Conservation (phyloP, 2,113 vertebrate species). For the Triplophysa dalaica region DNA sequence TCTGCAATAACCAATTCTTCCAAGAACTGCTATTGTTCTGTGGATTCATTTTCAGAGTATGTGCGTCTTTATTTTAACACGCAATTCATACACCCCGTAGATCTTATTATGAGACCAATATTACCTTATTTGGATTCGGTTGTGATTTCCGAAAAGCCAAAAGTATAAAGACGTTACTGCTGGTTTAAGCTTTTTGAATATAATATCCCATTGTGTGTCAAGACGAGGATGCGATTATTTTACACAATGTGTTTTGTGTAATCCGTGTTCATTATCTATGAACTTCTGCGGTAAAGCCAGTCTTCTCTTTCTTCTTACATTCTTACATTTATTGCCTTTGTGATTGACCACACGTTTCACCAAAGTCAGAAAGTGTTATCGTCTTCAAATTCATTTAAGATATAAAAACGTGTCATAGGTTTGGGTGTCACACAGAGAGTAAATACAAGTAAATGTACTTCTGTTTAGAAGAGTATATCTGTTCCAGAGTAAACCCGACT, state of each 20-base stretch:
- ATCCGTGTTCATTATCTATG: neutral
- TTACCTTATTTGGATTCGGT: slow-evolving; percentile 12
- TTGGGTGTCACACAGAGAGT: neutral
- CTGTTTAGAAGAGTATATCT: neutral
- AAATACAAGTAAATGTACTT: no score
- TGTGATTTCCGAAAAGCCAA: neutral
- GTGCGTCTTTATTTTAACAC: slow-evolving; percentile 28
- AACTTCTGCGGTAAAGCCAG: neutral
- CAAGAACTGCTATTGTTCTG: slow-evolving; percentile 52
- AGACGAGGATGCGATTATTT: neutral
- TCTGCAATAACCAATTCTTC: slow-evolving; percentile 54
- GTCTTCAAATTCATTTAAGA: slow-evolving; percentile 15
- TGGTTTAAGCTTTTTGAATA: neutral
- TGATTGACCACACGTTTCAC: slow-evolving; percentile 70
- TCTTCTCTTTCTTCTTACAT: neutral
- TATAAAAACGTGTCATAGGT: slow-evolving; percentile 45
- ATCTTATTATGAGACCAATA: slow-evolving; percentile 24
- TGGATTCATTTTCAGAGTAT: slow-evolving; percentile 35
- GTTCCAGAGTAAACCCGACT: neutral
- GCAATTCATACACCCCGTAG: slow-evolving; percentile 23
- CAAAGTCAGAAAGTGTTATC: slow-evolving; percentile 65
- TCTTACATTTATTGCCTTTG: slow-evolving; percentile 67
- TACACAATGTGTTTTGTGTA: no score
- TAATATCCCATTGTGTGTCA: neutral
- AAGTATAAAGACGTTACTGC: neutral